Percentiles rank a stretch among this genome's conserved stretches.
Conservation (phyloP, 2,113 vertebrate genomes). For the Protobothrops mucrosquamatus region DNA sequence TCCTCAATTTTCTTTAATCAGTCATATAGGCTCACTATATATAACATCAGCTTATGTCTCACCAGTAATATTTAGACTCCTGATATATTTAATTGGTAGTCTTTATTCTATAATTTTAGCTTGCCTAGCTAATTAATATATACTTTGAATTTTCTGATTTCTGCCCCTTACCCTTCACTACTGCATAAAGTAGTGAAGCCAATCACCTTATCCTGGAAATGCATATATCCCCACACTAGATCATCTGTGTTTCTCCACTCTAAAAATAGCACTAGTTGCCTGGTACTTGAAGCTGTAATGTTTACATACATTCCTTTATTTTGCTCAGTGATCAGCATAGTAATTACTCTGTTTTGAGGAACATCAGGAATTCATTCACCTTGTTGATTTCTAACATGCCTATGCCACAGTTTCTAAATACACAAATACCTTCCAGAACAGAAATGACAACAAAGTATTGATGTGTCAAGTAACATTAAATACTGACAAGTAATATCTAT, state of each 20-base stretch:
- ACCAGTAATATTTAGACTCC: neutral
- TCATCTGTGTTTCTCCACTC: neutral
- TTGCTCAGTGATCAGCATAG: neutral
- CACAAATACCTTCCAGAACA: slow-evolving; percentile 9
- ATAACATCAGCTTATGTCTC: neutral
- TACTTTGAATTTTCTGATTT: neutral
- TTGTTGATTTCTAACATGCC: slow-evolving; percentile 25
- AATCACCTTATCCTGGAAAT: neutral
- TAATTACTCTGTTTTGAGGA: slow-evolving; percentile 36
- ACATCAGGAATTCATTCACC: neutral
- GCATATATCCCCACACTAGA: neutral
- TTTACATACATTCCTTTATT: neutral
- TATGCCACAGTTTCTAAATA: slow-evolving; percentile 33
- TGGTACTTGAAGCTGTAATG: rapidly evolving
- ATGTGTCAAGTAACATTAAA: neutral
- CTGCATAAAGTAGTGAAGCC: no score
- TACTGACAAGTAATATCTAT: slow-evolving; percentile 34
- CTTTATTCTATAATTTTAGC: neutral
- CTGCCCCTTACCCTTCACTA: neutral
- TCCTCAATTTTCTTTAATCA: neutral
- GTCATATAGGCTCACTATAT: neutral
- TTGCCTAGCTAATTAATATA: neutral
- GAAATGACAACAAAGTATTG: slow-evolving; percentile 49
- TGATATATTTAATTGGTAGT: neutral
- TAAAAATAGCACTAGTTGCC: neutral